A percentile compares a stretch with the other conserved stretches of the same genome.
These are phyloP conservation scores for Drosophila percnosoma DNA, from an alignment of 2,888 invertebrate species.

Conservation along the genomic window DNA sequence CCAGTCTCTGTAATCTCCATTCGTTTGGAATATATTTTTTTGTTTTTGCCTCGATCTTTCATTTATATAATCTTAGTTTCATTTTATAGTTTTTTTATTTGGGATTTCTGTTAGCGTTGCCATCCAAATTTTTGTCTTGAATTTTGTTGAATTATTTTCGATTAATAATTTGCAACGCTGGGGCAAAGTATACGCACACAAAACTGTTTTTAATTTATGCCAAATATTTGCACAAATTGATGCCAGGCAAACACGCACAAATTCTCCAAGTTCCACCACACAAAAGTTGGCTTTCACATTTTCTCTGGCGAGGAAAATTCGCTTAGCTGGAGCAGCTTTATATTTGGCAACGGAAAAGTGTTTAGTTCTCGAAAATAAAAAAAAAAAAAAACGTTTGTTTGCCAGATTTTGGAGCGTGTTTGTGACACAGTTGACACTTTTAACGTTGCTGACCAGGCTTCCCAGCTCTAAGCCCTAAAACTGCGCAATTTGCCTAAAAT, in stretches of 20 bases:
- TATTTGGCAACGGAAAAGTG: slow-evolving; percentile 38
- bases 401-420: slow-evolving; percentile 62
- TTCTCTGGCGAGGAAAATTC: slow-evolving; percentile 41
- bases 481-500: slow-evolving; percentile 32
- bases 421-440: slow-evolving; percentile 72
- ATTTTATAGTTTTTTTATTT: slow-evolving; percentile 30
- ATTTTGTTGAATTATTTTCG: slow-evolving; percentile 56
- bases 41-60: slow-evolving; percentile 45
- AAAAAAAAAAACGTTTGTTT: slow-evolving; percentile 27
- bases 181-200: slow-evolving; percentile 13
- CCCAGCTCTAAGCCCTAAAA: neutral
- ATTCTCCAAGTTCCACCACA: slow-evolving; percentile 32
- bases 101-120: slow-evolving; percentile 62
- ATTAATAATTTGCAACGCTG: slow-evolving; percentile 62
- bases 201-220: slow-evolving; percentile 46
- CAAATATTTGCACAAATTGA: slow-evolving; percentile 76
- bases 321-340: slow-evolving; percentile 19
- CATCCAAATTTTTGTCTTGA: slow-evolving; percentile 70
- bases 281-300: slow-evolving; percentile 49
- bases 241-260: slow-evolving; percentile 55
- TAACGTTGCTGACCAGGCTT: slow-evolving; percentile 23
- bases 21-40: slow-evolving; percentile 46
- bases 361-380: slow-evolving; percentile 1
- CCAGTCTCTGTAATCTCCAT: slow-evolving; percentile 52
- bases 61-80: slow-evolving; percentile 32